These are phyloP conservation scores for Microtus ochrogaster DNA, from an alignment of 2,113 vertebrate species.

Conservation along the genomic window DNA sequence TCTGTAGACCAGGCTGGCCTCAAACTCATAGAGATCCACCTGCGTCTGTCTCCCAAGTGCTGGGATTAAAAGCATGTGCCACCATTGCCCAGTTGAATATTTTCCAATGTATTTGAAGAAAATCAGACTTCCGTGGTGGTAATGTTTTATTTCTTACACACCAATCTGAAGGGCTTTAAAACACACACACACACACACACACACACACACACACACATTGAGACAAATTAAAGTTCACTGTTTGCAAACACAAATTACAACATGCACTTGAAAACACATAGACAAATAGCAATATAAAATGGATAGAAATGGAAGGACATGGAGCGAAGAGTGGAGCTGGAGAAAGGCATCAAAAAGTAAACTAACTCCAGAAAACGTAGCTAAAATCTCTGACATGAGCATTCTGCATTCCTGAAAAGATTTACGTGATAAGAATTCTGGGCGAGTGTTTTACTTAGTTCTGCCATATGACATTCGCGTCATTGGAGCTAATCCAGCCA, in stretches of 20 bases:
- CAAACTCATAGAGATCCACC: not conserved
- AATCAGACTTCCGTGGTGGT: not conserved
- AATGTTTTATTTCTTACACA: conserved; percentile 47
- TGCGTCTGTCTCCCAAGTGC: not conserved
- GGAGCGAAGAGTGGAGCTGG: not conserved
- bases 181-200: not conserved
- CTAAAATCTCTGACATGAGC: not conserved
- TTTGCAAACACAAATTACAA: conserved; percentile 52
- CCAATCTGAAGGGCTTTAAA: conserved; percentile 24
- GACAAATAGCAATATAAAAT: not conserved
- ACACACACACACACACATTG: conserved; percentile 12
- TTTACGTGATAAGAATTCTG: not conserved
- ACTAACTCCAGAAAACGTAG: not conserved
- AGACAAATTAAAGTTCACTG: conserved; percentile 52
- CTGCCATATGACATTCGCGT: not conserved
- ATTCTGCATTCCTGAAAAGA: conserved; percentile 30
- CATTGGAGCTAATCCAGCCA: conserved; percentile 27
- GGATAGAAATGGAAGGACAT: not conserved
- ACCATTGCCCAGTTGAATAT: not conserved
- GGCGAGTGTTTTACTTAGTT: not conserved
- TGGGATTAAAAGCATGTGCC: not conserved
- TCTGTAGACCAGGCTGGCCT: not conserved
- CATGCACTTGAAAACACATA: not conserved
- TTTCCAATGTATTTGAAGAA: conserved; percentile 36
- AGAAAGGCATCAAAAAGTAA: conserved; percentile 12